phyloP scores from a whole-genome alignment of 1,140 invertebrate genomes.

The Brachystomella parvula region DNA sequence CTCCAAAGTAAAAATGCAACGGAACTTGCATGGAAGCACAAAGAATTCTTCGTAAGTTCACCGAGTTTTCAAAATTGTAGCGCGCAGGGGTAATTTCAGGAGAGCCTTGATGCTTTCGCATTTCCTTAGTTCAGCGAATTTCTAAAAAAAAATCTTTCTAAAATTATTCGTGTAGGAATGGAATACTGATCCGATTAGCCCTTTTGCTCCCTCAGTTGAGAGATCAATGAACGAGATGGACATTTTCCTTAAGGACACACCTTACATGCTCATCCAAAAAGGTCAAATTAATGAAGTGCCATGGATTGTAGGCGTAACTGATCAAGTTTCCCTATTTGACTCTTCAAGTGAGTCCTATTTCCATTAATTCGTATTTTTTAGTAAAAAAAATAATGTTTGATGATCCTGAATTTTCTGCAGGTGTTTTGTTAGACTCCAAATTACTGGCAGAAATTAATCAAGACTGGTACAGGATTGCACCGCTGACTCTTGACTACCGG shows the following conservation, averaged over 20 bases:
- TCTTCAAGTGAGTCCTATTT: constrained; percentile 21
- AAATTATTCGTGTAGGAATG: constrained; percentile 42
- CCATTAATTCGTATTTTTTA: background rate
- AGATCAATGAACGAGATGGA: constrained; percentile 41
- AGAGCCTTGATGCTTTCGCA: too few species aligned
- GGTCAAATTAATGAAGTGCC: constrained; percentile 22
- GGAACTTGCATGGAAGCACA: constrained; percentile 45
- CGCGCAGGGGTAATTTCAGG: too few species aligned
- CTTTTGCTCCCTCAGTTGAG: constrained; percentile 55
- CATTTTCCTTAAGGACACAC: constrained; percentile 52
- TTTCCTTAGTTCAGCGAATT: background rate
- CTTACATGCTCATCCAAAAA: constrained; percentile 39
- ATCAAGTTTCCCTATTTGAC: constrained; percentile 26
- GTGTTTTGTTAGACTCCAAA: constrained; percentile 14
- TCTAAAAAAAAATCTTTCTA: constrained; percentile 11
- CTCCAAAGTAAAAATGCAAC: constrained; percentile 55
- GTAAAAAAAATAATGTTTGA: background rate
- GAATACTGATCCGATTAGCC: constrained; percentile 52
- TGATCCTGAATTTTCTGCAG: constrained; percentile 3
- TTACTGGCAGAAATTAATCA: constrained; percentile 28
- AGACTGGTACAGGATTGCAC: constrained; percentile 35
- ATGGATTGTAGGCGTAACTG: constrained; percentile 33
- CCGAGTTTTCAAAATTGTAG: background rate
- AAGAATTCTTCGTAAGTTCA: constrained; percentile 46
- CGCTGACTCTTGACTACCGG: constrained; percentile 17